Evolutionary conservation across 2,113 vertebrate species (phyloP), one percentile per base, ranked within the genome.

Genomic region (Brienomyrus brachyistius): DNA sequence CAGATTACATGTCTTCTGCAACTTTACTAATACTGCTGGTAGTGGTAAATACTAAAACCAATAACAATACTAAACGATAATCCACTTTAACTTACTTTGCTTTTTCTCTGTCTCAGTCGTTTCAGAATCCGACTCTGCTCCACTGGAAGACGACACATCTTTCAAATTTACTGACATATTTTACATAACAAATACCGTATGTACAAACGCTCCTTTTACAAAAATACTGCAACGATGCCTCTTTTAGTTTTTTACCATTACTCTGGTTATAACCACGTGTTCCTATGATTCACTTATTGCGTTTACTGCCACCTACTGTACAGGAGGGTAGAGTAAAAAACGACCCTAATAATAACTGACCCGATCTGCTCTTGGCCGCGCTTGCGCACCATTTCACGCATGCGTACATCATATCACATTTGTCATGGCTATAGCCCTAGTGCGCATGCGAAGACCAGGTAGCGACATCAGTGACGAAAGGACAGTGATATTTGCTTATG

Each of bases 61-160:
- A 15, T n/a, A 43, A 17, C 13, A 56, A 9, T 2, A 35, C 17
- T 21, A 86, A 27, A 56, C 27, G 35, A 85, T 19, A 52, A 56
- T 35, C n/a, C 6, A 50, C 45, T 50, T 50, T 27, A 48, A 47
- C 82, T 23, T 50, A 85, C 82, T 50, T 50, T 27, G 50, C 31
- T 87, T 87, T 40, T 27, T 54, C 13, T 17, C 74, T 40, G 15
- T 21, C 52, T 2, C 50, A 17, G 27, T 54, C 45, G 17, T 86
- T 86, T 90, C 89, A 47, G 43, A 51, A 23, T 90, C 89, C 5
- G 59, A 66, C 35, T 86, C 83, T 66, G 23, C 43, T 8, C n/a
- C 89, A 86, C 56, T 90, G 19, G 83, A 70, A 5, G 56, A 89
- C 7, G 88, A 90, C 48, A 86, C 47, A 47, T 86, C 90, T 85